Conservation (phyloP, 2,797 vertebrate genomes). For the Acipenser oxyrinchus region DNA sequence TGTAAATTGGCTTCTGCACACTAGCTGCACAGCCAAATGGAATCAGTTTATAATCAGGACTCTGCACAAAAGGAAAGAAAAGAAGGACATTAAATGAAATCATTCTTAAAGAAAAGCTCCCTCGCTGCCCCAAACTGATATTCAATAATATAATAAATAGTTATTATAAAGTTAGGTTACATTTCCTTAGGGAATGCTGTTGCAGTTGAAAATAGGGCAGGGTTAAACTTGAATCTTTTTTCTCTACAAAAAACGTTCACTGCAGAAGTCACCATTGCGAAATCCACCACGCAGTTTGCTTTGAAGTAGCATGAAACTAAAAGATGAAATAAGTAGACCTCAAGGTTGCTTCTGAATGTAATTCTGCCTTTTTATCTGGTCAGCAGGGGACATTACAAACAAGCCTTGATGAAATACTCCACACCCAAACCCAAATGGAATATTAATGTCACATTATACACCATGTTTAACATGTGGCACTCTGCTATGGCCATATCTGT, state of each 20-base stretch:
- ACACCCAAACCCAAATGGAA: too few species aligned
- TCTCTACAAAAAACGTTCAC: conserved; percentile 3
- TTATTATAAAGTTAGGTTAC: conserved; percentile 47
- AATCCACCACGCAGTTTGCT: not conserved
- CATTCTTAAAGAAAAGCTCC: conserved; percentile 38
- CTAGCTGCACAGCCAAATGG: conserved; percentile 15
- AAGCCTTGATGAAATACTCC: too few species aligned
- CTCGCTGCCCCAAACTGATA: conserved; percentile 39
- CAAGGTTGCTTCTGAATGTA: too few species aligned
- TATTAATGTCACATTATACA: too few species aligned
- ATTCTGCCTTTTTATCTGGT: too few species aligned
- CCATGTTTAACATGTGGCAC: too few species aligned
- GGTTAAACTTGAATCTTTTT: not conserved
- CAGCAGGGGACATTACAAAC: too few species aligned
- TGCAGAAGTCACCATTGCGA: not conserved
- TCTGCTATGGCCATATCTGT: too few species aligned
- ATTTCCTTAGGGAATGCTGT: conserved; percentile 35
- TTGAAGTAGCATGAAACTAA: too few species aligned
- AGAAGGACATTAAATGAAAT: conserved; percentile 30
- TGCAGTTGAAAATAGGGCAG: not conserved
- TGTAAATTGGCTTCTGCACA: too few species aligned
- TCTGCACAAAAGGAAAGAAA: conserved; percentile 23
- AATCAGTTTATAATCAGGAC: conserved; percentile 45
- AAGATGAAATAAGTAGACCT: too few species aligned
- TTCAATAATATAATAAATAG: conserved; percentile 55